phyloP scores from a whole-genome alignment of 1,140 invertebrate species.

The Oryzaephilus surinamensis region DNA sequence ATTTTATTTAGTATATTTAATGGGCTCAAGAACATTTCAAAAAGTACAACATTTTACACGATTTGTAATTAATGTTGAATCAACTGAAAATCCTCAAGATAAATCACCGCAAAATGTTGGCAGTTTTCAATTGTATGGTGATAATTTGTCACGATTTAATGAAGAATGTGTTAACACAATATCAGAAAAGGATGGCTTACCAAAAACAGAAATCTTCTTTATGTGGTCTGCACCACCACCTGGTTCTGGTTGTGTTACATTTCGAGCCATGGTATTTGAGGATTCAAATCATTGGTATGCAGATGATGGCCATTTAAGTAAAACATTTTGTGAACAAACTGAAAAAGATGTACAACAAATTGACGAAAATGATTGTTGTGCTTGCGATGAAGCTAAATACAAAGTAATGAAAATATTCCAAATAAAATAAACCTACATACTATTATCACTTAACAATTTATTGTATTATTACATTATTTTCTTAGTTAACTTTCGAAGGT shows the following conservation, averaged over 20 bases:
- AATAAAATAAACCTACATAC: slow-evolving; percentile 1
- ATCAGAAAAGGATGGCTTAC: slow-evolving; percentile 61
- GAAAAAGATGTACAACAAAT: slow-evolving; percentile 39
- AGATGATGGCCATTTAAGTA: slow-evolving; percentile 74
- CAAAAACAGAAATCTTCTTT: slow-evolving; percentile 79
- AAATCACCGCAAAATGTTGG: slow-evolving; percentile 49
- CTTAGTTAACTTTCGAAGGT: slow-evolving; percentile 83
- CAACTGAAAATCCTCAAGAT: slow-evolving; percentile 43
- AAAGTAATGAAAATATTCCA: slow-evolving; percentile 43
- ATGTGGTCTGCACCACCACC: slow-evolving; percentile 80
- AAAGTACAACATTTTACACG: slow-evolving; percentile 61
- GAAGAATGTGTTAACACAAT: slow-evolving; percentile 82
- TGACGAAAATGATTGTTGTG: slow-evolving; percentile 61
- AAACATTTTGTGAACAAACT: slow-evolving; percentile 72
- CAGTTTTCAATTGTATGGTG: slow-evolving; percentile 72
- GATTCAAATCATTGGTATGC: slow-evolving; percentile 74
- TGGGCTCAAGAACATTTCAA: slow-evolving; percentile 59
- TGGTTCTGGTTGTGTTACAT: slow-evolving; percentile 74
- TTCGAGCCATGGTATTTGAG: slow-evolving; percentile 84
- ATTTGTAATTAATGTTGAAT: slow-evolving; percentile 71
- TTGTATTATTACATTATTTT: slow-evolving; percentile 14
- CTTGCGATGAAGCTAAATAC: slow-evolving; percentile 87
- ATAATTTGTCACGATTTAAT: slow-evolving; percentile 66
- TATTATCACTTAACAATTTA: background rate
- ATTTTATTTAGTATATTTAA: slow-evolving; percentile 72